Conservation (phyloP, 2,797 vertebrate species). For the Myiotriccus ornatus region DNA sequence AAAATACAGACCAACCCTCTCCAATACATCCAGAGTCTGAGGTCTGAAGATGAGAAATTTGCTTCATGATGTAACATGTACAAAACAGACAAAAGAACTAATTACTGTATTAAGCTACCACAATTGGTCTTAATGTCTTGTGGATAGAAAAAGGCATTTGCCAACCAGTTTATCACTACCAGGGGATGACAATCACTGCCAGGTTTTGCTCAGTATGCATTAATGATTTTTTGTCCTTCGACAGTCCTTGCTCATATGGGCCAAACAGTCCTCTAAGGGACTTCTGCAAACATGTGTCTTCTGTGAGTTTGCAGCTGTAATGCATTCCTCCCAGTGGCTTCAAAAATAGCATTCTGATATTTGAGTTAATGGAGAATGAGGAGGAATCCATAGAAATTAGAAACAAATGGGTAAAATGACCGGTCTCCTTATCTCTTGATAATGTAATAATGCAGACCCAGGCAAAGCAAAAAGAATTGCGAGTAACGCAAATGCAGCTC, state of each 20-base stretch:
- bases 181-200: neutral
- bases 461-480: neutral
- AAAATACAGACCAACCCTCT: neutral
- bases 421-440: neutral
- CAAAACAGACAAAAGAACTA: neutral
- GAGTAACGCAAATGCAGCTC: neutral
- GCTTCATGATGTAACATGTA: neutral
- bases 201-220: neutral
- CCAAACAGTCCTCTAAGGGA: neutral
- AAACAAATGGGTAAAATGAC: neutral
- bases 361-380: neutral
- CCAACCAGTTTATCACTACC: neutral
- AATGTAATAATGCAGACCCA: neutral
- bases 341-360: neutral
- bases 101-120: neutral
- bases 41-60: neutral
- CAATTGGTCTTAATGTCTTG: neutral
- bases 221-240: constrained; percentile 46
- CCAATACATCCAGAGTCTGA: neutral
- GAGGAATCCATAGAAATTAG: neutral
- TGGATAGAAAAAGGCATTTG: neutral
- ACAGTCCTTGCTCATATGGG: neutral
- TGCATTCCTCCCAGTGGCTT: neutral
- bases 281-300: neutral
- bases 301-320: neutral